These are phyloP conservation scores for Lepidochrysops patricia DNA, from an alignment of 2,888 invertebrate species.

Conservation along the genomic window DNA sequence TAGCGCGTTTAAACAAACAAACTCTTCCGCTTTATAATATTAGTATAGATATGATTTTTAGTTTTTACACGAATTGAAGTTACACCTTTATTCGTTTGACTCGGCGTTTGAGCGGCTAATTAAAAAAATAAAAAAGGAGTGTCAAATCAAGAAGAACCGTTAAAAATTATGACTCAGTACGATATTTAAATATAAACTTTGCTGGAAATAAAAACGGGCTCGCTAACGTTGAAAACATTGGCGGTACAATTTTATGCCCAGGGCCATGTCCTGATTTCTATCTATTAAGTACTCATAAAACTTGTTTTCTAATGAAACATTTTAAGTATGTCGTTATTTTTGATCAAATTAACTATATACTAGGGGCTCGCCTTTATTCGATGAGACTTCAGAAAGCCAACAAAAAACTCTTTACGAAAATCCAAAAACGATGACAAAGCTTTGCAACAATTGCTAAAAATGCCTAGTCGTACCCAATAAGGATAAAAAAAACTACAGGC, in stretches of 20 bases:
- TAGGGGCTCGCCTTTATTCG: not conserved
- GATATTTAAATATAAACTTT: not conserved
- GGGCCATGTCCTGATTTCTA: not conserved
- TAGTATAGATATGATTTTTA: too few relatives aligned
- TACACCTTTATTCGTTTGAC: too few relatives aligned
- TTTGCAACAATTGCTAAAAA: too few relatives aligned
- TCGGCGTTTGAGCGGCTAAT: too few relatives aligned
- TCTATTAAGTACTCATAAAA: not conserved
- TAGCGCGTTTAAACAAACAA: too few relatives aligned
- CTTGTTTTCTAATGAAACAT: conserved; percentile 1
- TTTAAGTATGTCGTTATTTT: conserved; percentile 1
- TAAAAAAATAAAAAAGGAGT: too few relatives aligned
- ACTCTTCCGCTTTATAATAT: too few relatives aligned
- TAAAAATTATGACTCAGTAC: not conserved
- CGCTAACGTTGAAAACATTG: not conserved
- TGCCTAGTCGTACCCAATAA: too few relatives aligned
- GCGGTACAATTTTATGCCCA: not conserved
- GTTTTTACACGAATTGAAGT: too few relatives aligned
- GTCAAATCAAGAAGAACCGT: too few relatives aligned
- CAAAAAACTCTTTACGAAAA: not conserved
- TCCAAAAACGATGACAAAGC: too few relatives aligned
- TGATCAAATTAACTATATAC: not conserved
- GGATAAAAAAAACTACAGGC: too few relatives aligned
- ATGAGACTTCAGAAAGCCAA: not conserved
- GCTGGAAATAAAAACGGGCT: not conserved